Evolutionary conservation across 1,140 invertebrate species (phyloP).

Genomic region (Thrips palmi): DNA sequence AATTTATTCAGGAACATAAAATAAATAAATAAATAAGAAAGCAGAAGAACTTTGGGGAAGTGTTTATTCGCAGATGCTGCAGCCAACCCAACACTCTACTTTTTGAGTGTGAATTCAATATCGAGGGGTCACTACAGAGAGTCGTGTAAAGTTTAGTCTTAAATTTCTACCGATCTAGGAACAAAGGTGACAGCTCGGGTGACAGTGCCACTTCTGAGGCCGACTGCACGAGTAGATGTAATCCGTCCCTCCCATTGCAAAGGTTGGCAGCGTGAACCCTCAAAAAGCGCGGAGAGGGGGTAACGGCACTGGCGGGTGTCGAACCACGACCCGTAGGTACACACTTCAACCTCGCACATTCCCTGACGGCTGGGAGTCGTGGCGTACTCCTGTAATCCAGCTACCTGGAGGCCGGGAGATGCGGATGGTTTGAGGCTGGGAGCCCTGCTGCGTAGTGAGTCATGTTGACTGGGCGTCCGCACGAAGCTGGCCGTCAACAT

Average conservation of each 20-base stretch:
- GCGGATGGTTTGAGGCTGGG: conserved; percentile 28
- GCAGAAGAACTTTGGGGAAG: neutral
- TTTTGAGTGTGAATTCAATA: too few species aligned
- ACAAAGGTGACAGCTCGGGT: neutral
- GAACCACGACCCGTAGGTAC: too few species aligned
- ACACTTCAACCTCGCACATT: too few species aligned
- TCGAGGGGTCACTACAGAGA: too few species aligned
- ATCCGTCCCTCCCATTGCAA: too few species aligned
- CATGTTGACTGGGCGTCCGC: conserved; percentile 23
- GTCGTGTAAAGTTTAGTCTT: neutral
- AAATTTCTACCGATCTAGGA: neutral
- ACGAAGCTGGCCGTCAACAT: conserved; percentile 36
- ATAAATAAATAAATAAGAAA: neutral
- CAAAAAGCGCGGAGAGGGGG: too few species aligned
- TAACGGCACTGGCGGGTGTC: too few species aligned
- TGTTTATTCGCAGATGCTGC: neutral
- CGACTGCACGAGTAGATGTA: conserved; percentile 1
- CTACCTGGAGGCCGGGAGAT: conserved; percentile 28
- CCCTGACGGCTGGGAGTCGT: conserved; percentile 23
- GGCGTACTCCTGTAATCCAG: conserved; percentile 36
- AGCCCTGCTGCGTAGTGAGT: too few species aligned
- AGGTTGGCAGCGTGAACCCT: too few species aligned
- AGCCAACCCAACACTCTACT: too few species aligned
- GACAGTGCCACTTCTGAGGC: conserved; percentile 5
- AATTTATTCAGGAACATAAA: neutral